Percentiles rank a stretch among this genome's conserved stretches.
Evolutionary conservation across 2,888 invertebrate species (phyloP).

Genomic region (Onthophagus sagittarius): DNA sequence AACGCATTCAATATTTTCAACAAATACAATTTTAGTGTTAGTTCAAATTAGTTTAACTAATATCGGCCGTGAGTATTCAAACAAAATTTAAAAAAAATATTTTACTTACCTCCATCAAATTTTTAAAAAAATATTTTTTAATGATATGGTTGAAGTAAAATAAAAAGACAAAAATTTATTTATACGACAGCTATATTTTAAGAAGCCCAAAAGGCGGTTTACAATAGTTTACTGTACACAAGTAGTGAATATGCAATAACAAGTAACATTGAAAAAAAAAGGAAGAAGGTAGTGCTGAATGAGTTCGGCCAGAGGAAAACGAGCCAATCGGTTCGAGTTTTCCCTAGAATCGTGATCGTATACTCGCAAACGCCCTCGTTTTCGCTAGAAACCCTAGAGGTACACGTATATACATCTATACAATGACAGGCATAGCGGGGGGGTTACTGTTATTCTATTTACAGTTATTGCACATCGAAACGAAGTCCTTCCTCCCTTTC

Average conservation of each 20-base stretch:
- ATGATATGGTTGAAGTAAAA: background rate
- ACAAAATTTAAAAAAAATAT: too few species aligned
- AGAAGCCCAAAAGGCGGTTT: conserved; percentile 47
- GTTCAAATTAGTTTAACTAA: too few species aligned
- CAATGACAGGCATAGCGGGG: conserved; percentile 43
- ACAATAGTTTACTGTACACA: conserved; percentile 50
- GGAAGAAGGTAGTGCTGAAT: background rate
- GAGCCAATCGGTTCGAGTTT: background rate
- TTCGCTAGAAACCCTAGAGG: background rate
- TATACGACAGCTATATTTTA: conserved; percentile 49
- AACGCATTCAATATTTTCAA: too few species aligned
- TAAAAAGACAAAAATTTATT: conserved; percentile 15
- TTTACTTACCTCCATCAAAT: too few species aligned
- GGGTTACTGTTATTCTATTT: conserved; percentile 40
- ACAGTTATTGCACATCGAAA: conserved; percentile 48
- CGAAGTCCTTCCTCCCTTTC: background rate
- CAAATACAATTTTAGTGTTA: too few species aligned
- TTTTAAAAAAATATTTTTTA: background rate
- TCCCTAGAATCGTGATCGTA: conserved; percentile 9
- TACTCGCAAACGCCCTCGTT: conserved; percentile 3
- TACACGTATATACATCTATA: conserved; percentile 46
- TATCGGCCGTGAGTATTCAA: too few species aligned
- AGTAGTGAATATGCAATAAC: conserved; percentile 48
- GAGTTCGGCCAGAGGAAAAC: background rate
- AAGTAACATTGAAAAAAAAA: conserved; percentile 42